phyloP scores from a whole-genome alignment of 2,113 vertebrate species.

The Dromaius novaehollandiae region DNA sequence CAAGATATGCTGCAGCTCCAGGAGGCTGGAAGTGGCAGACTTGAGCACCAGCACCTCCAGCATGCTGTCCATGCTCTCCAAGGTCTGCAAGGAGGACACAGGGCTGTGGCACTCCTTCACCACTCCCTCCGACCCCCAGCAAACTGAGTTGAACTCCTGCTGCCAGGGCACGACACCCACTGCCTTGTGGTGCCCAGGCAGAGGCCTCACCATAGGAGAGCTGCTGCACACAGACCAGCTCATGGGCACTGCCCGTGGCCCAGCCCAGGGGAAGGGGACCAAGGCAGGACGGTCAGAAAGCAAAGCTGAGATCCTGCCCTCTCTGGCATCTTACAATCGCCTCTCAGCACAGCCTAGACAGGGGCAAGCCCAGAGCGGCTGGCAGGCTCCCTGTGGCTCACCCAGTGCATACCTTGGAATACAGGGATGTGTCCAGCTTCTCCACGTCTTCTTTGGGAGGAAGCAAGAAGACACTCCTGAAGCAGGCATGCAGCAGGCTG shows the following conservation, averaged over 20 bases:
- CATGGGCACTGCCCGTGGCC: no score
- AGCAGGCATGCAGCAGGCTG: not conserved
- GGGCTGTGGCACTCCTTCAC: not conserved
- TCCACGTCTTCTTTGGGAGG: not conserved
- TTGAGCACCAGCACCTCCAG: not conserved
- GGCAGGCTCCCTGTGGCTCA: not conserved
- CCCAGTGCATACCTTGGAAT: not conserved
- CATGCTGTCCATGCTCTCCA: not conserved
- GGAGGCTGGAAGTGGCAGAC: accelerated
- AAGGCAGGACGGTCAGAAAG: no score
- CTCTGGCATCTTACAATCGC: no score
- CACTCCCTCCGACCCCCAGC: no score
- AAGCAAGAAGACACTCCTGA: not conserved
- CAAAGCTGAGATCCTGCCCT: no score
- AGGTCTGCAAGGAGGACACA: not conserved
- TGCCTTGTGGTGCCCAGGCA: not conserved
- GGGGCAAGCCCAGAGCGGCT: no score
- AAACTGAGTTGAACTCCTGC: no score
- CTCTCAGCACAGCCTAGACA: no score
- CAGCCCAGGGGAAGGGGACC: no score
- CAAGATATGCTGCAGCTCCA: not conserved
- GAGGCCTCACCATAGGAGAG: no score
- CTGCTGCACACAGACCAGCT: not conserved
- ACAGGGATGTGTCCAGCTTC: accelerated
- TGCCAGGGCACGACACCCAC: accelerated